Evolutionary conservation across 2,797 vertebrate genomes (phyloP).

Genomic region (Hipposideros larvatus): DNA sequence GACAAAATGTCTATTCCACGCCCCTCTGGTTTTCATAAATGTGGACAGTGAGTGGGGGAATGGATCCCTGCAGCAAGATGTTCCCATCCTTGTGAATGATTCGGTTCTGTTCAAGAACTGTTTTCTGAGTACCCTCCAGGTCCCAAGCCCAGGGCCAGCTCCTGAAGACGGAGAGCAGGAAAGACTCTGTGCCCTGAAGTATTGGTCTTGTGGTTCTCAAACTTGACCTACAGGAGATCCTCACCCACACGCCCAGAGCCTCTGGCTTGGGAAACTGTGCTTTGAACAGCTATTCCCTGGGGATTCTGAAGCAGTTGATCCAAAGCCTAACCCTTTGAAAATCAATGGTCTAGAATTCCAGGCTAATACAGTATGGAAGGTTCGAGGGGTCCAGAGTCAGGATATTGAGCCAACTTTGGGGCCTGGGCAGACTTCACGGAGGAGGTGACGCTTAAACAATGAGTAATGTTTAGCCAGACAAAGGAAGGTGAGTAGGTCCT

Average conservation of each 20-base stretch:
- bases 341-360: background rate
- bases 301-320: background rate
- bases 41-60: fast-evolving
- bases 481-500: background rate
- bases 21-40: background rate
- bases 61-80: background rate
- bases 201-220: background rate
- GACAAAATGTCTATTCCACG: background rate
- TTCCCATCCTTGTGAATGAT: background rate
- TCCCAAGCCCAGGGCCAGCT: background rate
- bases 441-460: background rate
- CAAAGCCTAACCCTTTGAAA: background rate
- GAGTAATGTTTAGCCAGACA: background rate
- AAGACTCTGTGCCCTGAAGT: background rate
- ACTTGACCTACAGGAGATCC: background rate
- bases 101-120: background rate
- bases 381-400: background rate
- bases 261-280: background rate
- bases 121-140: background rate
- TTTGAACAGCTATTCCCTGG: background rate
- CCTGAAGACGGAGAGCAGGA: background rate
- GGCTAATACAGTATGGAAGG: background rate
- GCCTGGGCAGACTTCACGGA: background rate
- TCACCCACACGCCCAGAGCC: no score
- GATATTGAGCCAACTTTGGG: background rate